Percentiles rank a stretch among this genome's conserved stretches.
Conservation (phyloP, 2,797 vertebrate genomes). For the Muscicapa comitata region DNA sequence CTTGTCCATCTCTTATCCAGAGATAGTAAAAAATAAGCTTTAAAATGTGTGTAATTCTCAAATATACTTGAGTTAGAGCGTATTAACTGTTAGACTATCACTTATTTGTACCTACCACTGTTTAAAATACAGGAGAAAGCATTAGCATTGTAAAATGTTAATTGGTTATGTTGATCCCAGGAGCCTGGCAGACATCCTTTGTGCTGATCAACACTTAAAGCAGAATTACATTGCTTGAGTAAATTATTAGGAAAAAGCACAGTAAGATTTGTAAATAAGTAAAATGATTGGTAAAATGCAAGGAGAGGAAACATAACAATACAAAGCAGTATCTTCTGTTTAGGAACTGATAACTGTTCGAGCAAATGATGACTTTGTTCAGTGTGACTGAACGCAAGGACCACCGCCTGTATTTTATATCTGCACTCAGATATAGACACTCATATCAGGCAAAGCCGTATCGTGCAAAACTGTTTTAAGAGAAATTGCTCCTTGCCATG, state of each 20-base stretch:
- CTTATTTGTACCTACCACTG: neutral
- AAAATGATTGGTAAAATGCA: neutral
- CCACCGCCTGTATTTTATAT: neutral
- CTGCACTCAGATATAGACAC: neutral
- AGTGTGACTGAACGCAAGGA: neutral
- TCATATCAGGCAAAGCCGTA: neutral
- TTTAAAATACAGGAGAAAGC: neutral
- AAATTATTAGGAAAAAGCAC: neutral
- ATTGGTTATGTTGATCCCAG: neutral
- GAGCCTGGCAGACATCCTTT: constrained; percentile 23
- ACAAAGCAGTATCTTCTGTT: neutral
- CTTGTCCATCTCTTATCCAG: neutral
- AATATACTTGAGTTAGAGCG: neutral
- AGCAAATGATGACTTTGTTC: neutral
- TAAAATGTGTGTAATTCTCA: neutral
- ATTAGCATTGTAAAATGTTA: neutral
- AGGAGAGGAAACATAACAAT: neutral
- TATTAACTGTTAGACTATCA: neutral
- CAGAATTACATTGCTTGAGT: neutral
- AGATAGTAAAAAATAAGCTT: neutral
- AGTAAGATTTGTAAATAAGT: neutral
- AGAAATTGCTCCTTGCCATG: neutral
- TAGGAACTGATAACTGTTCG: neutral
- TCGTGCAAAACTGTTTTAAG: neutral
- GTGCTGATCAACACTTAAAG: constrained; percentile 19